phyloP scores from a whole-genome alignment of 2,888 invertebrate species.

The Rhaphigaster nebulosa region DNA sequence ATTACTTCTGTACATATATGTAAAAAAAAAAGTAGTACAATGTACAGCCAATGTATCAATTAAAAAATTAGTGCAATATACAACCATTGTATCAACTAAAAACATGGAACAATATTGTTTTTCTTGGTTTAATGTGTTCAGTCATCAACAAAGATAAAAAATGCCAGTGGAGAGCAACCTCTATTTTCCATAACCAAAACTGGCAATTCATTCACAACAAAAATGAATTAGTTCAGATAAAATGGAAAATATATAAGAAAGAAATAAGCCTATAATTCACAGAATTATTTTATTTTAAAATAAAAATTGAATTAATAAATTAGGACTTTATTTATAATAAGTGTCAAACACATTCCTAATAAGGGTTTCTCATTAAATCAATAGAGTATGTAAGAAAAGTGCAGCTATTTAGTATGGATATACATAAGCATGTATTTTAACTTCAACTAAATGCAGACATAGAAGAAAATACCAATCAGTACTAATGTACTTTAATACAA shows the following conservation, averaged over 20 bases:
- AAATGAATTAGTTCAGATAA: neutral
- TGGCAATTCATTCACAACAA: neutral
- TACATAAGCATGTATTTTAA: too few relatives aligned
- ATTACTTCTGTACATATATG: neutral
- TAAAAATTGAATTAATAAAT: neutral
- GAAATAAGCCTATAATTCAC: neutral
- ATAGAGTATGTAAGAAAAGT: neutral
- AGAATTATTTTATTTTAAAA: neutral
- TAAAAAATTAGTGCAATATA: neutral
- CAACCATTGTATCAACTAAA: neutral
- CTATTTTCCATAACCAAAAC: neutral
- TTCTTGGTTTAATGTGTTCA: neutral
- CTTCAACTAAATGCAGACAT: neutral
- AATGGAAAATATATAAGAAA: neutral
- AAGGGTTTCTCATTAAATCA: neutral
- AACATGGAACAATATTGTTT: neutral
- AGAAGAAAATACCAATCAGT: too few relatives aligned
- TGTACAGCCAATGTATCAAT: neutral
- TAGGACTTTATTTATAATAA: neutral
- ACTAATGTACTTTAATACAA: too few relatives aligned
- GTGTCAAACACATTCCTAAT: neutral
- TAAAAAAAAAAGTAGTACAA: neutral
- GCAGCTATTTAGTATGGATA: neutral
- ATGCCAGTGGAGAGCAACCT: neutral
- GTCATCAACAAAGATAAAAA: neutral